Conservation (phyloP, 2,888 invertebrate genomes). For the Drosophila nigritarsus region DNA sequence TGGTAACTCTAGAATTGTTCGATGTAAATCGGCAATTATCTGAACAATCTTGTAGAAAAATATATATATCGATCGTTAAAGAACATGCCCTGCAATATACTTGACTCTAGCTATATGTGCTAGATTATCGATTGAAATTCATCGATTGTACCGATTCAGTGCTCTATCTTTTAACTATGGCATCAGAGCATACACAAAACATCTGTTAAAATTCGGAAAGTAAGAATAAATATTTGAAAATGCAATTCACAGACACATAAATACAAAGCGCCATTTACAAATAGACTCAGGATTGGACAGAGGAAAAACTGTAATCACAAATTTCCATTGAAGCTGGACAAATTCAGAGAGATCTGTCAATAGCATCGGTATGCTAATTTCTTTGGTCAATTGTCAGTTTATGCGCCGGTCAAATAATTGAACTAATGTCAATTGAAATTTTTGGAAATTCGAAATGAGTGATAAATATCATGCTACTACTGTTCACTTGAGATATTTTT, state of each 20-base stretch:
- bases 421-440: slow-evolving; percentile 3
- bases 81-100: background rate
- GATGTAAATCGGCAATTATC: background rate
- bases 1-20: background rate
- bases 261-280: background rate
- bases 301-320: slow-evolving; percentile 1
- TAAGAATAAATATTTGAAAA: slow-evolving; percentile 11
- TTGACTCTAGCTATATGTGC: background rate
- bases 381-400: slow-evolving; percentile 8
- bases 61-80: too few species aligned
- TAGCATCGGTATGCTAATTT: slow-evolving; percentile 42
- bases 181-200: background rate
- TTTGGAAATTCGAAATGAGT: background rate
- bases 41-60: background rate
- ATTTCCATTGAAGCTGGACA: slow-evolving; percentile 10
- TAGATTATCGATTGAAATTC: background rate
- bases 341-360: background rate
- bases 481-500: background rate
- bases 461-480: background rate
- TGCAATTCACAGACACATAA: slow-evolving; percentile 12
- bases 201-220: background rate
- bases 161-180: background rate
- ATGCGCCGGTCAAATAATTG: background rate
- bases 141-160: background rate
- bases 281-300: background rate